Base-by-base conservation (phyloP, 2,888 invertebrate species). In the Deilephila porcellus region DNA sequence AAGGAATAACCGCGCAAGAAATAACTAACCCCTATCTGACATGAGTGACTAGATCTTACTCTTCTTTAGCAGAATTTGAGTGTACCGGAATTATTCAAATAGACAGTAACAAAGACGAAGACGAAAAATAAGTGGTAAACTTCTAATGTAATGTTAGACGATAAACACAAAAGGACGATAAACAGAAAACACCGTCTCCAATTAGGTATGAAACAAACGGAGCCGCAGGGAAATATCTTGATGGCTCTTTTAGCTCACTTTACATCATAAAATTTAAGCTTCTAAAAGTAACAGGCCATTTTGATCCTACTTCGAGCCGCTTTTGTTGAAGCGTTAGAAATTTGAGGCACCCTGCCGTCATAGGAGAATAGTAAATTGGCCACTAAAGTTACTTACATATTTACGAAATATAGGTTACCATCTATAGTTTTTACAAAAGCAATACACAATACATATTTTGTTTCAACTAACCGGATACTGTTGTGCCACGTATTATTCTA, bases 221-320 rank as follows among this genome's bases (percentile, higher is more conserved):
- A 25, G 25, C 67, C 67, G 52, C 52, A 25, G 67, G 67, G 67
- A 67, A 67, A 67, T 67, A 67, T 67, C 25, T 67, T 67, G 67
- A 67, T 67, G 52, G 67, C 67, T 25, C 67, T 67, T 52, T 67
- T 14, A 45, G 67, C 52, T 67, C 67, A 67, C 67, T 52, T 67
- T 67, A 67, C 67, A 52, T 67, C 67, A 67, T 67, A 67, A 67
- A 67, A 52, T 67, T 45, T 52, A 45, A 52, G 67, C 52, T 25
- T 52, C 67, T 17, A 52, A 67, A 45, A 67, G 52, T 67, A 67
- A 67, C 67, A 17, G 67, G 67, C 25, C 17, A 67, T 67, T 67
- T 67, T 67, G 45, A 67, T 67, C 64, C 64, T 67, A 67, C 45
- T 67, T 67, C 67, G n/a, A 64, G 52, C 17, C 56, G 20, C 62